Evolutionary conservation across 2,797 vertebrate genomes (phyloP).

Genomic region (Natrix natrix): DNA sequence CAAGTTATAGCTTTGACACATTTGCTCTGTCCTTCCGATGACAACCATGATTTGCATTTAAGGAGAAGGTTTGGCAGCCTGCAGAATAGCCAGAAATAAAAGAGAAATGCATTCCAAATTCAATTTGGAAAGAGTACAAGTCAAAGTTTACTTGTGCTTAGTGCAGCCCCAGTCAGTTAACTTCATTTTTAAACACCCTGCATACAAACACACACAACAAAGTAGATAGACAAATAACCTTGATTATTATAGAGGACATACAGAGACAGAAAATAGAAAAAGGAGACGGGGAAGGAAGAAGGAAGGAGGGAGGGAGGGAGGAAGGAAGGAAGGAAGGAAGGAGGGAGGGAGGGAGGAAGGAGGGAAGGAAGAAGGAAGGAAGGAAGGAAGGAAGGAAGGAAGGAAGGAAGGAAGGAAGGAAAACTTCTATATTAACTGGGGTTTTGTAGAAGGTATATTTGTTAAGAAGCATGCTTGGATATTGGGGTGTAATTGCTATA

Average conservation of each 20-base stretch:
- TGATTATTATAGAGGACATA: slow-evolving; percentile 1
- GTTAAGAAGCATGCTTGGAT: not conserved
- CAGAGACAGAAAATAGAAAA: not conserved
- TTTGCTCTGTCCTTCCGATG: slow-evolving; percentile 20
- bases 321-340: not conserved
- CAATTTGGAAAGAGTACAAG: slow-evolving; percentile 32
- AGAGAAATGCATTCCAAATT: slow-evolving; percentile 21
- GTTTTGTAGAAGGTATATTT: not conserved
- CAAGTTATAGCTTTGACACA: not conserved
- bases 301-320: too few relatives aligned
- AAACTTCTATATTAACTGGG: not conserved
- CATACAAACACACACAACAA: not conserved
- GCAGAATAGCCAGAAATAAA: not conserved
- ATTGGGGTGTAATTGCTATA: not conserved
- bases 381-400: not conserved
- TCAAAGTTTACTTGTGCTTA: slow-evolving; percentile 21
- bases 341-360: not conserved
- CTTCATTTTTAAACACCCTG: slow-evolving; percentile 8
- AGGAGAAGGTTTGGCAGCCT: slow-evolving; percentile 3
- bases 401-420: not conserved
- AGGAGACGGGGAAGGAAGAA: not conserved
- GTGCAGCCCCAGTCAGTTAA: not conserved
- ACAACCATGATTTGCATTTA: slow-evolving; percentile 13
- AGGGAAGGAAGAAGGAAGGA: not conserved
- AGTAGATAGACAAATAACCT: slow-evolving; percentile 1